Percentiles rank a stretch among this genome's conserved stretches.
Evolutionary conservation across 2,888 invertebrate genomes (phyloP).

Genomic region (Pterobdella sp.): DNA sequence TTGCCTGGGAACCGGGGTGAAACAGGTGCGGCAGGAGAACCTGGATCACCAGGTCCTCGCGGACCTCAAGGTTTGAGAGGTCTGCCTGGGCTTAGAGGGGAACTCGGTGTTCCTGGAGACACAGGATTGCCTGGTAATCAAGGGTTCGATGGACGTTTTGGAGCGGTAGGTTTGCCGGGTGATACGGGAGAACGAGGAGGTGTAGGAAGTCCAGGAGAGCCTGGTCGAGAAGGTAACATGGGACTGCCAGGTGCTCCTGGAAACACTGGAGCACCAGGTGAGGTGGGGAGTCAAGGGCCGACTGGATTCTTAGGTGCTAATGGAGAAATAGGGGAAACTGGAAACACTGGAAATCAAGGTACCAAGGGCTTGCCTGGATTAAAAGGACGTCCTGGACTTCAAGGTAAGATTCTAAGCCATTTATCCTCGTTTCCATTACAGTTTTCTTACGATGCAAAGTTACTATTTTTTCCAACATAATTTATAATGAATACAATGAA

Average conservation of each 20-base stretch:
- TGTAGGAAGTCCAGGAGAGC: constrained; percentile 25
- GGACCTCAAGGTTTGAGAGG: constrained; percentile 32
- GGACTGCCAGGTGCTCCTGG: constrained; percentile 27
- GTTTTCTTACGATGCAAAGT: no score
- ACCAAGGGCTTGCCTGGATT: constrained; percentile 24
- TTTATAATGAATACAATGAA: no score
- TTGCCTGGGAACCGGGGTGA: background rate
- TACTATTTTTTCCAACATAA: no score
- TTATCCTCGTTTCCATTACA: no score
- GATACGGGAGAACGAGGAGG: constrained; percentile 56
- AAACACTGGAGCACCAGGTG: constrained; percentile 24
- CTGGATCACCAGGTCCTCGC: constrained; percentile 19
- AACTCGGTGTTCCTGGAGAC: constrained; percentile 10
- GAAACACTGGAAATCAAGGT: constrained; percentile 25
- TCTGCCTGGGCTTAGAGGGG: constrained; percentile 28
- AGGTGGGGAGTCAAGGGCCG: constrained; percentile 25
- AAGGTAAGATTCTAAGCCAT: constrained; percentile 29
- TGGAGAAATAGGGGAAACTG: constrained; percentile 34
- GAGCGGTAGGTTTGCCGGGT: constrained; percentile 73
- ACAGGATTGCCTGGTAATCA: constrained; percentile 9
- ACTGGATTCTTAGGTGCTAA: constrained; percentile 26
- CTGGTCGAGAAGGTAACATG: constrained; percentile 14
- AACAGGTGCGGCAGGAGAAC: background rate
- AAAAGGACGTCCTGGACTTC: constrained; percentile 28
- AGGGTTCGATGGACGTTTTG: constrained; percentile 60